A percentile compares a stretch with the other conserved stretches of the same genome.
phyloP scores from a whole-genome alignment of 2,888 invertebrate genomes.

The Ennomos quercinarius region DNA sequence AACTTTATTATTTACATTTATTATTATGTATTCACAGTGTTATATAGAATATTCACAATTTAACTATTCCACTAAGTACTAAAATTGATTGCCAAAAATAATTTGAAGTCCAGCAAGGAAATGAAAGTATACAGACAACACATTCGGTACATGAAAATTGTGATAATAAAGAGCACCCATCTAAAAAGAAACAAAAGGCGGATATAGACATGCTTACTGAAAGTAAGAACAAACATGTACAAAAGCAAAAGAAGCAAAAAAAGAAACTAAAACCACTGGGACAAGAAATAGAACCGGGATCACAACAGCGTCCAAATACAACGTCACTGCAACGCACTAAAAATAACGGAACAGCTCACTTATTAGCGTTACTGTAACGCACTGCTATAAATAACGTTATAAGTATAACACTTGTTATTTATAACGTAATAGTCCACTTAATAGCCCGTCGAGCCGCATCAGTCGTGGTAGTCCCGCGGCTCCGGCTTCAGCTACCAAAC shows the following conservation, averaged over 20 bases:
- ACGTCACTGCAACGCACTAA: constrained; percentile 37
- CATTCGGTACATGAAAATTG: too few species aligned
- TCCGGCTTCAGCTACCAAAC: constrained; percentile 86
- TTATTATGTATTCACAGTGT: constrained; percentile 58
- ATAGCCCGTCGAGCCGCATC: constrained; percentile 83
- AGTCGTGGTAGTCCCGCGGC: constrained; percentile 86
- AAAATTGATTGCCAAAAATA: constrained; percentile 1
- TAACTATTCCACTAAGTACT: background rate
- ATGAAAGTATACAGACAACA: background rate
- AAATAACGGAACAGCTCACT: constrained; percentile 66
- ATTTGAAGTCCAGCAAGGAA: constrained; percentile 1
- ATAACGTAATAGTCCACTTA: constrained; percentile 67
- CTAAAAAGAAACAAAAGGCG: constrained; percentile 12
- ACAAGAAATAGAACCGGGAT: constrained; percentile 41
- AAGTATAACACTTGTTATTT: constrained; percentile 24
- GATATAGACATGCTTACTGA: constrained; percentile 8
- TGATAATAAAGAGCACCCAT: too few species aligned
- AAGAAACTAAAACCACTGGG: constrained; percentile 17
- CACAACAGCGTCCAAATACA: constrained; percentile 42
- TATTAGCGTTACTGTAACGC: constrained; percentile 54
- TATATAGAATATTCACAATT: constrained; percentile 37
- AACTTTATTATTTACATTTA: constrained; percentile 68
- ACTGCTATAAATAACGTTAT: constrained; percentile 6
- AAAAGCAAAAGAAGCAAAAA: constrained; percentile 3
- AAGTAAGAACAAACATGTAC: background rate